Evolutionary conservation across 2,113 vertebrate genomes (phyloP), one percentile per base, ranked within the genome.

Genomic region (Labeo catla): DNA sequence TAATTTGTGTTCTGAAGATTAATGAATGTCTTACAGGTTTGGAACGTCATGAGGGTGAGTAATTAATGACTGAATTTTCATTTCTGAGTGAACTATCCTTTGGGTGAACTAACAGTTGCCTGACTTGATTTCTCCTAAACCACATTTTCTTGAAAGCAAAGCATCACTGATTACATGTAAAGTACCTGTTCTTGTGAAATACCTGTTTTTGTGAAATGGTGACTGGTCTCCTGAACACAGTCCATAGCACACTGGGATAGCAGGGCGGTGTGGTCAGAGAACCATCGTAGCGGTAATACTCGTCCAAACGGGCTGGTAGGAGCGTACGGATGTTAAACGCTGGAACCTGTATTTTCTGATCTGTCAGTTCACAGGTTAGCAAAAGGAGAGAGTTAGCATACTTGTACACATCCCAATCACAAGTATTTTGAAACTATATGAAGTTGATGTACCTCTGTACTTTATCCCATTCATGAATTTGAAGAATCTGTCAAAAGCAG

Each of bases 221-320:
- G 10, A 98, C 93, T 0, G 95, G 93, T 50, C 96, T 96, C 87
- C 95, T 94, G 92, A 99, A 98, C 23, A 99, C 91, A 0, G 97
- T 98, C 98, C 98, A 99, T 86, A 98, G 93, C 78, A 99, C 98
- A 0, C 96, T 98, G 0, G 97, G 97, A 89, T 96, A 96, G 90
- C 98, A 99, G 0, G 98, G 98, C 8, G 98, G 98, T 5, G 97
- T 98, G 0, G 97, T 99, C 91, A 99, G 93, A n/a, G 98, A 99
- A 6, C 98, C 98, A 21, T 95, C 92, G 0, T 99, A 99, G 83
- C 96, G 97, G 79, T 97, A 99, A 85, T 96, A 99, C 84, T 98
- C 96, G 12, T 96, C 93, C 86, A 97, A 88, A 28, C 81, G 94
- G 5, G 90, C 61, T 1, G 98, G 98, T 85, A 99, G 94, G 87